phyloP scores from a whole-genome alignment of 2,113 vertebrate species.

The Sphyrna mokarran region DNA sequence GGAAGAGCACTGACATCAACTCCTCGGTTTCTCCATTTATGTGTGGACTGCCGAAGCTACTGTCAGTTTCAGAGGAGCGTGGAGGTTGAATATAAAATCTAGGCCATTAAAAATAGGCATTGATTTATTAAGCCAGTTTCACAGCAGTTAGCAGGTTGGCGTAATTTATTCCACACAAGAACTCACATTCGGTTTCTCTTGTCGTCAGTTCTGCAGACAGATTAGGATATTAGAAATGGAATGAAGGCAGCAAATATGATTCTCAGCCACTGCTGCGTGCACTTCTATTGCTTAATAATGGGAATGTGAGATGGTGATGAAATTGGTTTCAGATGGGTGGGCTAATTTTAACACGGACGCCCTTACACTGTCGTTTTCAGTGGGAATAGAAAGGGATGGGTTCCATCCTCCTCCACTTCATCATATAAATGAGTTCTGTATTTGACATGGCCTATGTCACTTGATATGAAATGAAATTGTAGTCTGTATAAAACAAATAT shows the following conservation, averaged over 20 bases:
- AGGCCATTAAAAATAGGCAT: not conserved
- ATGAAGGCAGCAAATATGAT: slow-evolving; percentile 34
- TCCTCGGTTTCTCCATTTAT: not conserved
- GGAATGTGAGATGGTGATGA: not conserved
- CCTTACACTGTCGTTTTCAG: slow-evolving; percentile 9
- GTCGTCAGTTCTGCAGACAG: not conserved
- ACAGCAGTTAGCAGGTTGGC: not conserved
- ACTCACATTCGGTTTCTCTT: not conserved
- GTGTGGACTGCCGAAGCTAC: not conserved
- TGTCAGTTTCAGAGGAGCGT: not conserved
- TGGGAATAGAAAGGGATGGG: slow-evolving; percentile 9
- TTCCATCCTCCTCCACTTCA: slow-evolving; percentile 15
- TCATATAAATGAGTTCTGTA: slow-evolving; percentile 35
- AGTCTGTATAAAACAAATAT: slow-evolving; percentile 33
- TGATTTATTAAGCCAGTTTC: not conserved
- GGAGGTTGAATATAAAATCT: not conserved
- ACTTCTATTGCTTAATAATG: not conserved
- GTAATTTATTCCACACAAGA: not conserved
- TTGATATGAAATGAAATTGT: slow-evolving; percentile 34
- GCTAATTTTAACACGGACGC: slow-evolving; percentile 2
- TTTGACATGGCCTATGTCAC: slow-evolving; percentile 25
- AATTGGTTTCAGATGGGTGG: slow-evolving; percentile 27
- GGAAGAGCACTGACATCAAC: not conserved
- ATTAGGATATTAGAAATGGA: slow-evolving; percentile 25
- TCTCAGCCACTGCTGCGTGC: not conserved